Conservation (phyloP, 1,140 invertebrate genomes). For the Zaprionus ghesquierei region DNA sequence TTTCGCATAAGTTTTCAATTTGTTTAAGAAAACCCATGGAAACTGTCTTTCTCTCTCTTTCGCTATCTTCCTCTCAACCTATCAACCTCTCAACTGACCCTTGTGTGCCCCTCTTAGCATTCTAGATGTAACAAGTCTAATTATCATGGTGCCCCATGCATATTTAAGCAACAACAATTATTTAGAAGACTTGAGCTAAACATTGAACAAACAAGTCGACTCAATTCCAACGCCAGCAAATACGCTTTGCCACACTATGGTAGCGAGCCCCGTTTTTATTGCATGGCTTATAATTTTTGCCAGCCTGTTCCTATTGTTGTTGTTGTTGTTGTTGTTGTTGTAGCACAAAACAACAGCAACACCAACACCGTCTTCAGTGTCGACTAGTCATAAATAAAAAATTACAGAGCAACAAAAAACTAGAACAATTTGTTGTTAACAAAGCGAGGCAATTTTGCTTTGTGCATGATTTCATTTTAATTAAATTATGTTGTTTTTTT, state of each 20-base stretch:
- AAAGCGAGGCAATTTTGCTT: slow-evolving; percentile 74
- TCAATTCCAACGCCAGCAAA: not conserved
- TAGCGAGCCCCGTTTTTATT: slow-evolving; percentile 29
- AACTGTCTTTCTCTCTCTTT: not conserved
- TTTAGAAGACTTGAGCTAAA: not conserved
- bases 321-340: slow-evolving; percentile 24
- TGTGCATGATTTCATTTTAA: slow-evolving; percentile 81
- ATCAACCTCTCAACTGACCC: not conserved
- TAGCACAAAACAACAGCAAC: slow-evolving; percentile 50
- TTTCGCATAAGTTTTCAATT: slow-evolving; percentile 15
- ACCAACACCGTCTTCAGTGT: slow-evolving; percentile 65
- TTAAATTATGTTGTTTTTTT: slow-evolving; percentile 71
- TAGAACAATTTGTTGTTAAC: slow-evolving; percentile 77
- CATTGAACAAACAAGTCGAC: not conserved
- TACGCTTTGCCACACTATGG: slow-evolving; percentile 3
- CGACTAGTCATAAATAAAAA: slow-evolving; percentile 75
- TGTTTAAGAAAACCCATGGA: not conserved
- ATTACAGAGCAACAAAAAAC: slow-evolving; percentile 51
- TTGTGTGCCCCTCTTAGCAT: not conserved
- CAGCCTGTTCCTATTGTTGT: slow-evolving; percentile 10
- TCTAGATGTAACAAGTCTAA: not conserved
- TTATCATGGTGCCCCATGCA: not conserved
- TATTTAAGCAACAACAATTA: not conserved
- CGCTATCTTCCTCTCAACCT: not conserved
- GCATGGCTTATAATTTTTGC: slow-evolving; percentile 31